Percentiles rank a stretch among this genome's conserved stretches.
These are phyloP conservation scores for Cheilosia vulpina DNA, from an alignment of 2,888 invertebrate species.

Conservation along the genomic window DNA sequence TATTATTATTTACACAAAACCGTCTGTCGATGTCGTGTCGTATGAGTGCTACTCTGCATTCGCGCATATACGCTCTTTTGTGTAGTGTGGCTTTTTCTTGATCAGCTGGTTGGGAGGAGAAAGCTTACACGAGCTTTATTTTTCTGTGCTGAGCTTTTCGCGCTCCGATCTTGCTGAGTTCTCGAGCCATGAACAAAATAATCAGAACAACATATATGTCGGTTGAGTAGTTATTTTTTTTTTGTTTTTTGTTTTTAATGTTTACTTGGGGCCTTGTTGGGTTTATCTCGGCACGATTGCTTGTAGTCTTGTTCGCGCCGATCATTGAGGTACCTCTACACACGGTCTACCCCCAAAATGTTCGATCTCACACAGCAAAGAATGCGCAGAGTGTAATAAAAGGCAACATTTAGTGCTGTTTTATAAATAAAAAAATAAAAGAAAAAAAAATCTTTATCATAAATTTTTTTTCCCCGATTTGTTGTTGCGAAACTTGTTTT, in stretches of 20 bases:
- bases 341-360: conserved; percentile 38
- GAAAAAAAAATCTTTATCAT: conserved; percentile 19
- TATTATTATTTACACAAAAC: conserved; percentile 48
- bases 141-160: conserved; percentile 12
- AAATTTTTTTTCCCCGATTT: conserved; percentile 8
- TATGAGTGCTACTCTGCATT: conserved; percentile 37
- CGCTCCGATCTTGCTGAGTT: conserved; percentile 26
- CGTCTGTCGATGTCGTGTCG: conserved; percentile 15
- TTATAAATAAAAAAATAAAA: conserved; percentile 59
- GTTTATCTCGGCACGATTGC: conserved; percentile 58
- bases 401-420: conserved; percentile 63
- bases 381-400: conserved; percentile 67
- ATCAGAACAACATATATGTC: conserved; percentile 60
- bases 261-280: conserved; percentile 62
- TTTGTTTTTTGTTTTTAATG: no score
- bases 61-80: conserved; percentile 31
- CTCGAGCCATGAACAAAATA: conserved; percentile 47
- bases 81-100: conserved; percentile 20
- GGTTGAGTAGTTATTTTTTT: conserved; percentile 14
- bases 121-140: conserved; percentile 59
- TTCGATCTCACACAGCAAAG: conserved; percentile 15
- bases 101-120: conserved; percentile 59
- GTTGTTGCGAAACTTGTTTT: conserved; percentile 51
- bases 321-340: conserved; percentile 52
- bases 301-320: conserved; percentile 66